Conservation (phyloP, 2,888 invertebrate genomes). For the Pollenia labialis region DNA sequence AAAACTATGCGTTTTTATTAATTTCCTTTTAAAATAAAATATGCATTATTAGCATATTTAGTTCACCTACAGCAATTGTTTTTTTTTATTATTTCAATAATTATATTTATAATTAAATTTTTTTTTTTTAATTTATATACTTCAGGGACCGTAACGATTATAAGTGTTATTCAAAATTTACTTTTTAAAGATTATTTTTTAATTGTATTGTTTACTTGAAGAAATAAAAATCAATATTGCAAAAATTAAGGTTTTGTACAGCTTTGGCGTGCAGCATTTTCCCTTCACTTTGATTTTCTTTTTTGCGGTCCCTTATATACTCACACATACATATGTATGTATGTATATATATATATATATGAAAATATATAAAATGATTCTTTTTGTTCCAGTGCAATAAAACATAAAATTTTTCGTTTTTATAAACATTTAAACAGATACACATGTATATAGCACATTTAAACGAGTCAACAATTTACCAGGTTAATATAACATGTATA, state of each 20-base stretch:
- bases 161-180: too few species aligned
- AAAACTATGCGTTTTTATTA: background rate
- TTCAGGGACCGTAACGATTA: too few species aligned
- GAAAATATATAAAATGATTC: conserved; percentile 8
- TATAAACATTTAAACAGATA: conserved; percentile 25
- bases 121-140: conserved; percentile 26
- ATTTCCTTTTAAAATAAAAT: conserved; percentile 14
- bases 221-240: too few species aligned
- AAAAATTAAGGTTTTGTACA: too few species aligned
- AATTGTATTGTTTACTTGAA: too few species aligned
- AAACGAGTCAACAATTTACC: conserved; percentile 19
- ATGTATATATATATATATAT: conserved; percentile 31
- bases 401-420: conserved; percentile 50
- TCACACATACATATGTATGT: background rate
- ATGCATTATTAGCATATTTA: conserved; percentile 38
- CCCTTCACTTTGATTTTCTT: too few species aligned
- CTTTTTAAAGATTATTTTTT: too few species aligned
- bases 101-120: conserved; percentile 9
- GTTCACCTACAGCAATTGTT: conserved; percentile 4
- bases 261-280: too few species aligned
- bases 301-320: background rate
- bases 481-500: background rate
- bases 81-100: conserved; percentile 11
- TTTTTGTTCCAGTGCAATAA: conserved; percentile 74
- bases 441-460: background rate